Conservation (phyloP, 2,888 invertebrate genomes). For the Melanostoma mellinum region DNA sequence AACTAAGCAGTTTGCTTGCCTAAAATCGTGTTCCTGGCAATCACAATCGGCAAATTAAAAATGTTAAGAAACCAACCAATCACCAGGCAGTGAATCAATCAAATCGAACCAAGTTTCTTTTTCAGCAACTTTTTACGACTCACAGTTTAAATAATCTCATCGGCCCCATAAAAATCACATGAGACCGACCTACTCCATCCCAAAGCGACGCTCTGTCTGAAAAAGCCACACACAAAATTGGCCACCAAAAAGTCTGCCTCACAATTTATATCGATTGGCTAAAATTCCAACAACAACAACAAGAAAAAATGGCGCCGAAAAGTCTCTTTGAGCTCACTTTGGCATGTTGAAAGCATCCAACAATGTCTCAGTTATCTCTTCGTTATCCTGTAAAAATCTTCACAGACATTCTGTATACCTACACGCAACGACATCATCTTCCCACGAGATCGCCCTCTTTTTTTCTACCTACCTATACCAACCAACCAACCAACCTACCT, state of each 20-base stretch:
- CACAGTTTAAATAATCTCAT: no score
- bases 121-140: no score
- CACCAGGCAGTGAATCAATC: no score
- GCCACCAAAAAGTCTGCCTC: conserved; percentile 61
- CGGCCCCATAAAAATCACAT: not conserved
- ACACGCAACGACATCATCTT: conserved; percentile 55
- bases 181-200: conserved; percentile 3
- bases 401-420: conserved; percentile 47
- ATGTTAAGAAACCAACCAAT: no score
- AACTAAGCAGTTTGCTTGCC: no score
- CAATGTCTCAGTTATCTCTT: conserved; percentile 63
- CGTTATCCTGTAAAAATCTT: conserved; percentile 58
- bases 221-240: conserved; percentile 36
- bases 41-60: no score
- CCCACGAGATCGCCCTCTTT: conserved; percentile 54
- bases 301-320: conserved; percentile 64
- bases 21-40: no score
- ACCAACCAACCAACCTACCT: conserved; percentile 27
- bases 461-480: conserved; percentile 9
- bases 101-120: no score
- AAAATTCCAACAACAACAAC: not conserved
- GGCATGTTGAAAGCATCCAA: conserved; percentile 57
- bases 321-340: conserved; percentile 39
- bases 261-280: not conserved
- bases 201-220: conserved; percentile 52